phyloP scores from a whole-genome alignment of 1,140 invertebrate species.

The Eupeodes corollae region DNA sequence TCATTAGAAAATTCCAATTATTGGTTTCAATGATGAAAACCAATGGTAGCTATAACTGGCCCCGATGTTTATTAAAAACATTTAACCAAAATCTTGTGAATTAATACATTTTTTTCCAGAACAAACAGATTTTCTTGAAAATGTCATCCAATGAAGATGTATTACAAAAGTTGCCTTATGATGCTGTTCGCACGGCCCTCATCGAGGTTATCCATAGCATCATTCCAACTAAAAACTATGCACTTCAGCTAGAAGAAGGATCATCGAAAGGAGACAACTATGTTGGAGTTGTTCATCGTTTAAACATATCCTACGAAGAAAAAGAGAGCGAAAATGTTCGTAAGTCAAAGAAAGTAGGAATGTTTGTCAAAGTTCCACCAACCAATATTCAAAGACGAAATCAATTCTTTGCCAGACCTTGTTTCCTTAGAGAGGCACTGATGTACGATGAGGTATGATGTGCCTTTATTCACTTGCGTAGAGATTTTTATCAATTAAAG shows the following conservation, averaged over 20 bases:
- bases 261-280: slow-evolving; percentile 36
- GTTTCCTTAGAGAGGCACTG: slow-evolving; percentile 28
- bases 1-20: too few species aligned
- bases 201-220: slow-evolving; percentile 8
- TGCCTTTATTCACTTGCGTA: too few species aligned
- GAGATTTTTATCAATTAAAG: not conserved
- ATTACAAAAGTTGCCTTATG: not conserved
- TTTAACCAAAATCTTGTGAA: too few species aligned
- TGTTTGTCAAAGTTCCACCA: slow-evolving; percentile 30
- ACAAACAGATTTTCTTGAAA: slow-evolving; percentile 1
- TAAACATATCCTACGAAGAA: slow-evolving; percentile 8
- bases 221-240: slow-evolving; percentile 7
- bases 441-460: slow-evolving; percentile 24
- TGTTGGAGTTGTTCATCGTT: slow-evolving; percentile 29
- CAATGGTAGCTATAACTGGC: too few species aligned
- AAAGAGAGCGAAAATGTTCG: not conserved
- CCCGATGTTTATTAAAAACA: too few species aligned
- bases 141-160: not conserved
- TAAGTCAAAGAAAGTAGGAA: not conserved
- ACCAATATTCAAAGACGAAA: slow-evolving; percentile 21
- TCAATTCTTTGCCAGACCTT: slow-evolving; percentile 23
- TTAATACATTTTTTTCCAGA: too few species aligned
- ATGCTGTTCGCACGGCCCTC: not conserved
- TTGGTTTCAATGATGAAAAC: too few species aligned
- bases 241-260: not conserved